Percentiles rank a stretch among this genome's conserved stretches.
phyloP scores from a whole-genome alignment of 2,888 invertebrate genomes.

The Dione vanillae region DNA sequence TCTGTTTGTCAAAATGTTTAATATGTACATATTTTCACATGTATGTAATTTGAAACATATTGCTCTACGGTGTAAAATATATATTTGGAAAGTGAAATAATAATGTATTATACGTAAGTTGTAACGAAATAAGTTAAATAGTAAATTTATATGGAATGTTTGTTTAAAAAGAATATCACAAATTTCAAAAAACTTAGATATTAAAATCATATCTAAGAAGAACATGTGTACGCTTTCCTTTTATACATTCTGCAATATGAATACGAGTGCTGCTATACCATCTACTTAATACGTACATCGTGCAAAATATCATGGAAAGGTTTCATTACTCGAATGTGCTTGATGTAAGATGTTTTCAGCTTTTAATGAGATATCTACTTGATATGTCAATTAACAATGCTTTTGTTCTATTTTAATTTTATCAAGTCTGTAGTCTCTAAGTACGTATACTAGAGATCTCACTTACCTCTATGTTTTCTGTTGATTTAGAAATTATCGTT shows the following conservation, averaged over 20 bases:
- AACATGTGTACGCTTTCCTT: not conserved
- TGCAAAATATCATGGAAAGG: slow-evolving; percentile 1
- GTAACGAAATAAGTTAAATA: too few species aligned
- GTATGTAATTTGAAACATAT: too few species aligned
- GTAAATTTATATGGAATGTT: too few species aligned
- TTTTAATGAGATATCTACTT: slow-evolving; percentile 4
- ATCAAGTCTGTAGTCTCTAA: not conserved
- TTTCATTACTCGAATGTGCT: slow-evolving; percentile 25
- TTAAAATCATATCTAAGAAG: not conserved
- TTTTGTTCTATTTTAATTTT: not conserved
- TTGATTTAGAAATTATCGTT: too few species aligned
- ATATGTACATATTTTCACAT: too few species aligned
- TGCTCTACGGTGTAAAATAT: not conserved
- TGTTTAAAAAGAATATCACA: too few species aligned
- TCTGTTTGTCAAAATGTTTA: too few species aligned
- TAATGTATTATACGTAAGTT: too few species aligned
- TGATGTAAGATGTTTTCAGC: not conserved
- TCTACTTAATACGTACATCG: slow-evolving; percentile 13
- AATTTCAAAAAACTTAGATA: not conserved
- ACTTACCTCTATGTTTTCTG: not conserved
- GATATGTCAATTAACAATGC: not conserved
- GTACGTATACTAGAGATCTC: not conserved
- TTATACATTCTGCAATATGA: slow-evolving; percentile 18
- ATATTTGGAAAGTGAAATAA: too few species aligned
- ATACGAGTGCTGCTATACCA: slow-evolving; percentile 7